These are phyloP conservation scores for Alligator sinensis DNA, from an alignment of 2,113 vertebrate species.

Conservation along the genomic window DNA sequence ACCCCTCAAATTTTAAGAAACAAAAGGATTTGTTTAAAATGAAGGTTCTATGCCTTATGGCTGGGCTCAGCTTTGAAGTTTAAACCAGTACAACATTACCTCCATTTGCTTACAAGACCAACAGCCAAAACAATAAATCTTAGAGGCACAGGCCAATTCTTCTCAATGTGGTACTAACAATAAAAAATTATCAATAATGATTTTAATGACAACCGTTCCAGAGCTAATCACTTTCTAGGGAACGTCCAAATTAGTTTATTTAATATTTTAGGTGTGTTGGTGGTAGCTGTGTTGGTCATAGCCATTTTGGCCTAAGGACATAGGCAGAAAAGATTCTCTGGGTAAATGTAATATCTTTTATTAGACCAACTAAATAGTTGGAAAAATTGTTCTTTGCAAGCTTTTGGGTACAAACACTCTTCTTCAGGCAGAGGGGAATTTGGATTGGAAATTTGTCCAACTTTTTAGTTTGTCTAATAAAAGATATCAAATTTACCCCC, in stretches of 20 bases:
- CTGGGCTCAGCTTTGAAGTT: constrained; percentile 25
- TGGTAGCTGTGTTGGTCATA: too few relatives aligned
- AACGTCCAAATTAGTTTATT: constrained; percentile 14
- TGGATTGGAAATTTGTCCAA: too few relatives aligned
- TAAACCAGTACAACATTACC: not conserved
- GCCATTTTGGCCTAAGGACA: too few relatives aligned
- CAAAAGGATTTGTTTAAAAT: not conserved
- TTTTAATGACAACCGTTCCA: constrained; percentile 51
- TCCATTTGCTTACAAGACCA: not conserved
- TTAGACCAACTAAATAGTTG: too few relatives aligned
- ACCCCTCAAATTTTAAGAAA: not conserved
- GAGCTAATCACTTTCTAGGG: constrained; percentile 43
- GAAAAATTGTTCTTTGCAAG: too few relatives aligned
- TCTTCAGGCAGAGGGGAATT: too few relatives aligned
- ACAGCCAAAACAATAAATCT: not conserved
- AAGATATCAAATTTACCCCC: too few relatives aligned
- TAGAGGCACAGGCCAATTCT: not conserved
- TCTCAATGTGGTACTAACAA: not conserved
- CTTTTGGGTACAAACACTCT: too few relatives aligned
- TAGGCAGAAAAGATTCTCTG: too few relatives aligned
- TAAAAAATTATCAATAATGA: constrained; percentile 44
- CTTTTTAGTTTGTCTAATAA: too few relatives aligned
- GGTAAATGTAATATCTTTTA: too few relatives aligned
- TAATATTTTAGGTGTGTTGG: not conserved
- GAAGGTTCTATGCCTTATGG: not conserved